These are phyloP conservation scores for Phania funesta DNA, from an alignment of 2,888 invertebrate species.

Conservation along the genomic window DNA sequence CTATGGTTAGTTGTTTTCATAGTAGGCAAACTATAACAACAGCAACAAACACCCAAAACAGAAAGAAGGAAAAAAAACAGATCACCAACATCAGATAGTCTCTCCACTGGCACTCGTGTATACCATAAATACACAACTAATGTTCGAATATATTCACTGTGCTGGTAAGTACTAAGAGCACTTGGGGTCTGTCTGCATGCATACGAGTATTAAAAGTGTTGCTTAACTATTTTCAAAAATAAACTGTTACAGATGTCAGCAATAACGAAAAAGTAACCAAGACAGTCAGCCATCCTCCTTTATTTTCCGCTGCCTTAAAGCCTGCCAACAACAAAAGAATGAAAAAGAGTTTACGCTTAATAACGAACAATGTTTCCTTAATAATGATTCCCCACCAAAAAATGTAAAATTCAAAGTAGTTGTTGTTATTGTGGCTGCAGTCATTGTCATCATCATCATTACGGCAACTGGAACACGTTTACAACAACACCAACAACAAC, in stretches of 20 bases:
- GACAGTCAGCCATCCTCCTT: slow-evolving; percentile 50
- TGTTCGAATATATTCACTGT: slow-evolving; percentile 34
- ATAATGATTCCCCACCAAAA: slow-evolving; percentile 57
- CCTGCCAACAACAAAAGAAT: slow-evolving; percentile 53
- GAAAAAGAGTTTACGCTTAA: slow-evolving; percentile 64
- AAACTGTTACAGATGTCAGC: slow-evolving; percentile 67
- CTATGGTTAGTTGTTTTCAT: slow-evolving; percentile 48
- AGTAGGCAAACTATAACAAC: slow-evolving; percentile 62
- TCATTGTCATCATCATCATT: slow-evolving; percentile 45
- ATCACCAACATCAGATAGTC: slow-evolving; percentile 68
- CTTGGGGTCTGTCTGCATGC: slow-evolving; percentile 41
- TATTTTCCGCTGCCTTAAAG: slow-evolving; percentile 37
- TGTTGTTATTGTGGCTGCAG: slow-evolving; percentile 4
- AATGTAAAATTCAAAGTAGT: slow-evolving; percentile 35
- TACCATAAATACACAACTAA: slow-evolving; percentile 55
- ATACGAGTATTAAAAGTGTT: slow-evolving; percentile 66
- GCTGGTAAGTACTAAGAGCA: background rate
- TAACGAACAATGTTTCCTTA: slow-evolving; percentile 65
- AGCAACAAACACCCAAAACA: slow-evolving; percentile 56
- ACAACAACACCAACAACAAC: slow-evolving; percentile 4
- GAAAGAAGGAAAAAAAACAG: slow-evolving; percentile 62
- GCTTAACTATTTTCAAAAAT: slow-evolving; percentile 66
- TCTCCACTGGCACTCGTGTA: slow-evolving; percentile 35
- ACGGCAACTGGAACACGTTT: slow-evolving; percentile 56
- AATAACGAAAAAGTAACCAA: slow-evolving; percentile 2